Conservation (phyloP, 2,113 vertebrate genomes). For the Solenodon paradoxus region DNA sequence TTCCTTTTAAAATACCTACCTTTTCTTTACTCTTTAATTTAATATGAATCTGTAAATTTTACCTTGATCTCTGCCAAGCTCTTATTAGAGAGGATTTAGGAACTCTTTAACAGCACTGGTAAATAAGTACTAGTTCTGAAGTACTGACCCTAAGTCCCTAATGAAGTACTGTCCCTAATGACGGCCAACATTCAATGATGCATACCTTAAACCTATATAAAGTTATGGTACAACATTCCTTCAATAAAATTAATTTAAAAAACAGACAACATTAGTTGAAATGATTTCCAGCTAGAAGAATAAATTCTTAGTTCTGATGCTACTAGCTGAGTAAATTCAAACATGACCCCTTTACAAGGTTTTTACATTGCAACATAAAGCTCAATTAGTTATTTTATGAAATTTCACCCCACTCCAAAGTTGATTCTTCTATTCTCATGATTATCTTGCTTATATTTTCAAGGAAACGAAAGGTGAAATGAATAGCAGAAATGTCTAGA, state of each 20-base stretch:
- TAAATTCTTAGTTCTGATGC: not conserved
- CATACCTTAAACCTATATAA: too few relatives aligned
- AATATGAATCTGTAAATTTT: not conserved
- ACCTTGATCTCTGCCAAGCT: not conserved
- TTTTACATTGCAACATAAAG: constrained; percentile 22
- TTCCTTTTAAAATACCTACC: not conserved
- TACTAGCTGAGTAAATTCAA: not conserved
- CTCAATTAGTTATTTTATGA: not conserved
- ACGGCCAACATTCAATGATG: too few relatives aligned
- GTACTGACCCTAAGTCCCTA: too few relatives aligned
- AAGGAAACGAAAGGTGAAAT: constrained; percentile 12
- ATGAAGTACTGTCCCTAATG: too few relatives aligned
- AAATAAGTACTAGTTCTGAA: not conserved
- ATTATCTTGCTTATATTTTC: constrained; percentile 29
- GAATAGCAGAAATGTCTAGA: not conserved
- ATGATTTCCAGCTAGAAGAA: not conserved
- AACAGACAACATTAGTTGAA: not conserved
- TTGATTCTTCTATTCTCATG: not conserved
- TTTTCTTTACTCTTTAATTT: not conserved
- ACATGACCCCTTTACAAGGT: not conserved
- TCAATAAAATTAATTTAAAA: constrained; percentile 17
- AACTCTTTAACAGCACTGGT: too few relatives aligned
- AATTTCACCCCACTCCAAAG: not conserved
- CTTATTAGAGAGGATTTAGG: not conserved
- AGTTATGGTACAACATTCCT: too few relatives aligned